Base-by-base conservation (phyloP, 2,113 vertebrate genomes). In the Ascaphus truei region DNA sequence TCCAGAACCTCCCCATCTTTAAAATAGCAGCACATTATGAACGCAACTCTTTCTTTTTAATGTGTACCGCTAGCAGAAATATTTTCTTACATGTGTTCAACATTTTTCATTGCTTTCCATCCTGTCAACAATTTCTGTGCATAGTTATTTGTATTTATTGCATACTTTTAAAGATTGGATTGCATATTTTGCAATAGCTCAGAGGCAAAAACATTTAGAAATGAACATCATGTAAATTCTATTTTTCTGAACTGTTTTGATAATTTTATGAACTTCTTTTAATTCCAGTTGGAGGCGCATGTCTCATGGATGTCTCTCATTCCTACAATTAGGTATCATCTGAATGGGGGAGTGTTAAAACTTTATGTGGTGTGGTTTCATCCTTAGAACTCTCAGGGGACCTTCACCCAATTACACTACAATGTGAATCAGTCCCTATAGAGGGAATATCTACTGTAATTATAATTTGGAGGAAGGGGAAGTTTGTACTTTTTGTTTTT, bases 21-120 rank as follows among this genome's bases (percentile, higher is more conserved):
- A 75, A 80, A 74, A 74, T 65, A 52, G 61, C 71, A 64, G 22
- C 23, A 62, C 53, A 75, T 59, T 52, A 61, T 66, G 48, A 50
- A 57, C 51, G 43, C 30, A 50, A 68, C 63, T 52, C 50, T 75
- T 59, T 62, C 23, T 75, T 73, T 60, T 60, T 66, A 62, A 78
- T 48, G 41, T 52, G 15, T 61, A 50, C 7, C 26, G 7, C 11
- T 73, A 72, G 34, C 22, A 11, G 58, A 73, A 74, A 72, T 18
- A 59, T 27, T 39, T 62, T 68, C 45, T 55, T 51, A 64, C 76
- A 68, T 20, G 67, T 23, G 64, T 43, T 34, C 41, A 43, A 57
- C 43, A 25, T 76, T 67, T 75, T 69, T 73, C 73, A 77, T 60
- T 72, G 52, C 25, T 31, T n/a, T 20, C 53, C 61, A 60, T 47